Evolutionary conservation across 2,113 vertebrate species (phyloP), one percentile per base, ranked within the genome.

Genomic region (Cephalopterus ornatus): DNA sequence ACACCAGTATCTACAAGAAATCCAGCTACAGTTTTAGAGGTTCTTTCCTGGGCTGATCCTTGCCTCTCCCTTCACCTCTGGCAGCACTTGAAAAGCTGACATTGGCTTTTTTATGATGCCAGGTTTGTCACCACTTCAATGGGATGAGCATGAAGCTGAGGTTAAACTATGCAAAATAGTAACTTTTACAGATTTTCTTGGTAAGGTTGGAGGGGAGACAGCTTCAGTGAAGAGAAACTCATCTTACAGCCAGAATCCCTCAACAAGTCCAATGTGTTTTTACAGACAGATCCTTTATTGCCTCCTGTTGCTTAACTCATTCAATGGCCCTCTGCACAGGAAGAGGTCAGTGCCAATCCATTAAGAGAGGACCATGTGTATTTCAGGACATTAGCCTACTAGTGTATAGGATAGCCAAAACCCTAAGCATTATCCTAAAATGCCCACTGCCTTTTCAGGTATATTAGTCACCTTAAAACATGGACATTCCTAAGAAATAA

Each of bases 271-370:
- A 33, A 0, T 23, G 12, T 42, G 11, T 50, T 78, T 81, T 59
- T 63, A 27, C 18, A 75, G 35, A n/a, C 19, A 56, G 21, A 55
- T 67, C 32, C 14, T 67, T 59, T 66, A 39, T 39, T 53, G 30
- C 35, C 55, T 84, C 49, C 26, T 74, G 55, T 71, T 85, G 16
- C 44, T 87, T 67, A 3, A 3, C 10, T 87, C 30, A 17, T 66
- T 77, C 4, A 4, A 3, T 78, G 56, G 58, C 9, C 16, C 22
- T 50, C 44, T 85, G 52, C 1, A 5, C 47, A 53, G 41, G 47
- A 52, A 77, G 46, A 61, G 22, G 35, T 37, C 74, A 66, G 61
- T 35, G 37, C 23, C 0, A 0, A 68, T 63, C 56, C 2, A 0
- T 72, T 70, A 8, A 4, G 56, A 72, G 73, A 72, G 26, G 61